These are phyloP conservation scores for Neoseiulus cucumeris DNA, from an alignment of 1,140 invertebrate genomes.

Conservation along the genomic window DNA sequence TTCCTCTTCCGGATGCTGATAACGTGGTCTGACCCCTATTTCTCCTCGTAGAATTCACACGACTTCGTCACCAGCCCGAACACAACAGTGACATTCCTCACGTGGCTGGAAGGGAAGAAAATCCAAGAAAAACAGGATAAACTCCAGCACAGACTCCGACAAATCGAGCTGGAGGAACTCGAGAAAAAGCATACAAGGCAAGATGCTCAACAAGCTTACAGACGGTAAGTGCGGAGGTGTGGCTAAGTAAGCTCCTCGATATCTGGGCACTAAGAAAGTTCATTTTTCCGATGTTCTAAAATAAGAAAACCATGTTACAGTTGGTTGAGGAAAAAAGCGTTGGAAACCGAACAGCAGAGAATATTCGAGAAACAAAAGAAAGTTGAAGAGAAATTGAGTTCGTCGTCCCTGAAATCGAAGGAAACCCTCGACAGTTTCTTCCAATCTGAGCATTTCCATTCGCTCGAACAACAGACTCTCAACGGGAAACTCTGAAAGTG, in stretches of 20 bases:
- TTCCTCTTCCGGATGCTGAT: no score
- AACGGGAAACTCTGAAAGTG: background rate
- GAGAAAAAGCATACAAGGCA: background rate
- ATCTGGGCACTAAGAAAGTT: no score
- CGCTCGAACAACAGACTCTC: background rate
- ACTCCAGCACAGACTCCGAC: background rate
- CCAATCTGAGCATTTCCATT: constrained; percentile 5
- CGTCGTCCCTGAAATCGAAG: background rate
- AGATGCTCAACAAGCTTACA: constrained; percentile 1
- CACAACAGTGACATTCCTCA: constrained; percentile 4
- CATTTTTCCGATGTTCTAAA: no score
- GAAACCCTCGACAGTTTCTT: background rate
- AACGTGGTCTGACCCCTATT: background rate
- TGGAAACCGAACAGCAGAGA: background rate
- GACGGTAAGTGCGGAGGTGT: background rate
- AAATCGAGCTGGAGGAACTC: background rate
- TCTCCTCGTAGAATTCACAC: background rate
- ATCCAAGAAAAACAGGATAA: background rate
- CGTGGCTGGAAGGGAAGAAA: background rate
- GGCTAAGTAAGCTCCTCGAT: no score
- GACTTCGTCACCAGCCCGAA: background rate
- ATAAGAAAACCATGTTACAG: background rate
- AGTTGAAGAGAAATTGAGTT: background rate
- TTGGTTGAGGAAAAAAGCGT: background rate
- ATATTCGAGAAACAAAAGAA: background rate